phyloP scores from a whole-genome alignment of 2,888 invertebrate species.

The Opisthograptis luteolata region DNA sequence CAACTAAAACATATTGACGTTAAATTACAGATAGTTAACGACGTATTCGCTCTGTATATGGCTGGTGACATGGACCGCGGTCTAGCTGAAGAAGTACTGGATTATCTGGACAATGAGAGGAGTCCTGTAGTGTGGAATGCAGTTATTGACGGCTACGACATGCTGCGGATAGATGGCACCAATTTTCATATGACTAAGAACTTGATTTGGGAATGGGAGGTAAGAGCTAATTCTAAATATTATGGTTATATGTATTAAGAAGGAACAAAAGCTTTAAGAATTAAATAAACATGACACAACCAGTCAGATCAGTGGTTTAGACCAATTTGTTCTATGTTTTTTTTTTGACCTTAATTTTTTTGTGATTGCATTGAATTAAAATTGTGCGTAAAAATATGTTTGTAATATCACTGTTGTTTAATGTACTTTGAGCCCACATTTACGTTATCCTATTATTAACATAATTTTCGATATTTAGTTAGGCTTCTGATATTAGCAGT shows the following conservation, averaged over 20 bases:
- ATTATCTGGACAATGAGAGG: constrained; percentile 62
- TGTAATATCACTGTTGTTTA: too few species aligned
- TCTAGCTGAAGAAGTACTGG: constrained; percentile 60
- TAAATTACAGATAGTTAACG: constrained; percentile 69
- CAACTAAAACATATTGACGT: not conserved
- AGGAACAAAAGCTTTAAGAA: not conserved
- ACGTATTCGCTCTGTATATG: constrained; percentile 70
- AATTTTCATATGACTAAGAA: constrained; percentile 58
- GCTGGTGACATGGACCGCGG: constrained; percentile 60
- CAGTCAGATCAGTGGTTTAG: too few species aligned
- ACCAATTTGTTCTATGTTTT: too few species aligned
- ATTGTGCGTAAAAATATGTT: too few species aligned
- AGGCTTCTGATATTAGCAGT: too few species aligned
- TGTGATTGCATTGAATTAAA: too few species aligned
- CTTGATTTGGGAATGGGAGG: constrained; percentile 72
- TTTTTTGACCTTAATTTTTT: too few species aligned
- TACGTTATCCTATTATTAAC: too few species aligned
- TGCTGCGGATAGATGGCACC: constrained; percentile 59
- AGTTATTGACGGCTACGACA: constrained; percentile 60
- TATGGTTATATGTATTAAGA: too few species aligned
- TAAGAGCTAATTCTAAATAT: constrained; percentile 36
- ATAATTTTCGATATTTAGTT: too few species aligned
- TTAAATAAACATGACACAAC: not conserved
- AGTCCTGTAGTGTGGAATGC: constrained; percentile 69
- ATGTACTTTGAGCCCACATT: too few species aligned